These are phyloP conservation scores for Gasterosteus nipponicus DNA, from an alignment of 2,113 vertebrate species.

Conservation along the genomic window DNA sequence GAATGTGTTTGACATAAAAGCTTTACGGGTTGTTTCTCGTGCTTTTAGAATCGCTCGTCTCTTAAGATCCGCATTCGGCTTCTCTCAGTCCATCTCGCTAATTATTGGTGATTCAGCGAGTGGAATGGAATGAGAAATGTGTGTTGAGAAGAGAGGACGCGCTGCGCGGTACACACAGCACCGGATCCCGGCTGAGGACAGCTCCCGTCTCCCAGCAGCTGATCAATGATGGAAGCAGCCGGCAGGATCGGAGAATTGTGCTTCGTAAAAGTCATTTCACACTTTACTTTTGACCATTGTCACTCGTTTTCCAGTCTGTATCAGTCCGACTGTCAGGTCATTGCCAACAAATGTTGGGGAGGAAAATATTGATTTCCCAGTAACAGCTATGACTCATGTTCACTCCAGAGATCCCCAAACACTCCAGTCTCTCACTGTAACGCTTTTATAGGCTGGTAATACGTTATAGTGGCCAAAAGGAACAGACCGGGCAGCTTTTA, in stretches of 20 bases:
- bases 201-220: conserved; percentile 50
- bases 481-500: conserved; percentile 53
- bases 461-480: conserved; percentile 51
- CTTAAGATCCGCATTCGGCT: conserved; percentile 44
- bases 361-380: conserved; percentile 59
- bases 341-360: conserved; percentile 51
- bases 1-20: conserved; percentile 56
- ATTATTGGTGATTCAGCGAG: conserved; percentile 49
- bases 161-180: conserved; percentile 8
- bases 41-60: conserved; percentile 54
- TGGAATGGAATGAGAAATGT: conserved; percentile 51
- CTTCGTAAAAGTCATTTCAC: conserved; percentile 45
- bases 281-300: conserved; percentile 17
- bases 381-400: conserved; percentile 57
- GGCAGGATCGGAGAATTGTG: conserved; percentile 16
- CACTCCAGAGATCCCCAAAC: conserved; percentile 53
- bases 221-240: conserved; percentile 44
- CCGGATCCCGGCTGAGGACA: conserved; percentile 31
- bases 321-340: conserved; percentile 24
- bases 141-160: conserved; percentile 45
- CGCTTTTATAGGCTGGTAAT: conserved; percentile 49
- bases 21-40: conserved; percentile 56
- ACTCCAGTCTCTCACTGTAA: conserved; percentile 39
- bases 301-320: conserved; percentile 17
- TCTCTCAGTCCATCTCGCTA: conserved; percentile 34